Evolutionary conservation across 2,113 vertebrate species (phyloP), one percentile per base, ranked within the genome.

Genomic region (Egretta garzetta): DNA sequence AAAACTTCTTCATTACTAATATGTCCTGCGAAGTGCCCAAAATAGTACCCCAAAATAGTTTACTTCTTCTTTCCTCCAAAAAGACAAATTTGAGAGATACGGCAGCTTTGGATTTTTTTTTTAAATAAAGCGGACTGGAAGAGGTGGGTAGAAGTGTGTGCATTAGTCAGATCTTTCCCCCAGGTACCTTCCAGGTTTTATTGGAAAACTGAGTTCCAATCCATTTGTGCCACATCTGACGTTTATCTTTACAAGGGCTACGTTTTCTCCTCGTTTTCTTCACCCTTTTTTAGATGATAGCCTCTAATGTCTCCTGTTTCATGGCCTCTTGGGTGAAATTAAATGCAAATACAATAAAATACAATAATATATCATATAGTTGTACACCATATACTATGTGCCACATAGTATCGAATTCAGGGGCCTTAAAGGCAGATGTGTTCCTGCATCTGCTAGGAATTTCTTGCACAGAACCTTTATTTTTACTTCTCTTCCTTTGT

Each of bases 331-430:
- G 45, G 56, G 74, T 75, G 67, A 58, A 85, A 56, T 33, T 12
- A 59, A 71, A 8, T 73, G 56, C 74, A 33, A 71, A 55, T 13
- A 7, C 10, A 60, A 3, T 67, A 50, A 80, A 72, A 76, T 10
- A 2, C 14, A 43, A 43, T 21, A 19, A 15, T 22, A 8, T 9
- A 12, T 37, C 6, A 0, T 32, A 1, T 24, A 33, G 32, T 5
- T 56, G 60, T 73, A 37, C 16, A 16, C 23, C 19, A 3, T 39
- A 14, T 3, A 16, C 50, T 39, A 1, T 10, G 63, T 93, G 82
- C 92, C 62, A 49, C 4, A 8, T 3, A 4, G 45, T 32, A 9
- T 8, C 2, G 1, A 37, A 33, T 63, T 90, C 67, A 66, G 72
- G 39, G 59, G 13, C 60, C 67, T 66, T n/a, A 19, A 28, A 71